Evolutionary conservation across 2,113 vertebrate genomes (phyloP), one percentile per base, ranked within the genome.

Genomic region (Pavo muticus): DNA sequence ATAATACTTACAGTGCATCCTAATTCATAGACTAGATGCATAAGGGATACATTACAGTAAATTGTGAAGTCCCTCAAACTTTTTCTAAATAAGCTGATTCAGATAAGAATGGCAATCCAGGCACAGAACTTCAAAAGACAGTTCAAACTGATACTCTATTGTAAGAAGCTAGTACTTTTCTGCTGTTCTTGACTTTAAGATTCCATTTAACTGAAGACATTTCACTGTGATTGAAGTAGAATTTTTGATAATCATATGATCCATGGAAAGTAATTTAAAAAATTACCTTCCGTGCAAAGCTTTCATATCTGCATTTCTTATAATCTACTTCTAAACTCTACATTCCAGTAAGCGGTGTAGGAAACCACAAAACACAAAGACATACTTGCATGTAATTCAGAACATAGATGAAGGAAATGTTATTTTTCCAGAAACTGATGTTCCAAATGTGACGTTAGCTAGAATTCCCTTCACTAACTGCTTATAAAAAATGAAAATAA

Each of bases 111-210:
- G 25, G 2, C 21, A 69, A 69, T 60, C 16, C 12, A 60, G 10
- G 18, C 17, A 61, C 56, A 73, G 7, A n/a, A 68, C 6, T 44
- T 60, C 7, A 76, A 73, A 78, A 79, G 4, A 40, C 11, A 68
- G 10, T 69, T 40, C 48, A 48, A 42, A 2, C 17, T 2, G 0
- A 32, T 45, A 35, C 0, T 25, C 2, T 1, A 11, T 27, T 11
- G 12, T n/a, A 32, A 72, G 67, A 91, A 79, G 8, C 5, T 61
- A 60, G 6, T 25, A 29, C 10, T 48, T 57, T 88, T 78, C n/a
- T 83, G 8, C 20, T 61, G 1, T 35, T 73, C 50, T 61, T 71
- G 18, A 39, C 5, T 42, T 63, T 18, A 35, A 40, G 10, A 21
- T 85, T 89, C 29, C 73, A 6, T 13, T 47, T 64, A 50, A 15